Percentiles rank a stretch among this genome's conserved stretches.
Evolutionary conservation across 2,888 invertebrate species (phyloP).

Genomic region (Habroteleia sp.): DNA sequence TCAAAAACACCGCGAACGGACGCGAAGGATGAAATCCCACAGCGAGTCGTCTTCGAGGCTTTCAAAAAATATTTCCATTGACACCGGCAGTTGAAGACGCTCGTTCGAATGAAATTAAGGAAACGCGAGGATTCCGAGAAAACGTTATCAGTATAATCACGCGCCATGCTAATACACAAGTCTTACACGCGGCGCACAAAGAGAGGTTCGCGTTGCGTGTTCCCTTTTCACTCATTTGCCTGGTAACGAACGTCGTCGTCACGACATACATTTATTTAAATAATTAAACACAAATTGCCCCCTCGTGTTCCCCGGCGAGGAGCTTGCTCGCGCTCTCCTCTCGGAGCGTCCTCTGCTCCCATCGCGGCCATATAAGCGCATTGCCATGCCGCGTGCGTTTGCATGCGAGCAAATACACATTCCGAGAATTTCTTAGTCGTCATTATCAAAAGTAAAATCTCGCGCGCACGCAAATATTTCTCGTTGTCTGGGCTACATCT

Average conservation of each 20-base stretch:
- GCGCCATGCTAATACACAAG: slow-evolving; percentile 51
- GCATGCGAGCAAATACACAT: slow-evolving; percentile 74
- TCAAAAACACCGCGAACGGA: too few relatives aligned
- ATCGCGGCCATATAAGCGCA: slow-evolving; percentile 59
- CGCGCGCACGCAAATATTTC: slow-evolving; percentile 61
- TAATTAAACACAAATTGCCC: slow-evolving; percentile 76
- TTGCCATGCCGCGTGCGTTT: slow-evolving; percentile 68
- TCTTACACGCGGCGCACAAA: slow-evolving; percentile 64
- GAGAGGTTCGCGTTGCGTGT: slow-evolving; percentile 73
- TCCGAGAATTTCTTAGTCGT: slow-evolving; percentile 73
- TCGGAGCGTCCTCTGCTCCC: slow-evolving; percentile 49
- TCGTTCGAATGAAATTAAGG: slow-evolving; percentile 50
- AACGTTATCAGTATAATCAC: slow-evolving; percentile 58
- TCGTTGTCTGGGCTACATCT: slow-evolving; percentile 49
- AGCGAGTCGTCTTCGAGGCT: too few relatives aligned
- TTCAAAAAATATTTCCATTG: slow-evolving; percentile 21
- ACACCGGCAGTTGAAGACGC: slow-evolving; percentile 13
- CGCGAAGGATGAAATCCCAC: too few relatives aligned
- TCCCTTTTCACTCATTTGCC: slow-evolving; percentile 78
- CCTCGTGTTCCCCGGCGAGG: slow-evolving; percentile 46
- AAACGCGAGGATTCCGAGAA: slow-evolving; percentile 51
- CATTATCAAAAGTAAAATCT: slow-evolving; percentile 67
- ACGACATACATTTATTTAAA: slow-evolving; percentile 77
- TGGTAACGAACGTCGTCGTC: slow-evolving; percentile 76
- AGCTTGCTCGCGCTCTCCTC: slow-evolving; percentile 43